Evolutionary conservation across 2,888 invertebrate species (phyloP), one percentile per base, ranked within the genome.

Genomic region (Macaria notata): DNA sequence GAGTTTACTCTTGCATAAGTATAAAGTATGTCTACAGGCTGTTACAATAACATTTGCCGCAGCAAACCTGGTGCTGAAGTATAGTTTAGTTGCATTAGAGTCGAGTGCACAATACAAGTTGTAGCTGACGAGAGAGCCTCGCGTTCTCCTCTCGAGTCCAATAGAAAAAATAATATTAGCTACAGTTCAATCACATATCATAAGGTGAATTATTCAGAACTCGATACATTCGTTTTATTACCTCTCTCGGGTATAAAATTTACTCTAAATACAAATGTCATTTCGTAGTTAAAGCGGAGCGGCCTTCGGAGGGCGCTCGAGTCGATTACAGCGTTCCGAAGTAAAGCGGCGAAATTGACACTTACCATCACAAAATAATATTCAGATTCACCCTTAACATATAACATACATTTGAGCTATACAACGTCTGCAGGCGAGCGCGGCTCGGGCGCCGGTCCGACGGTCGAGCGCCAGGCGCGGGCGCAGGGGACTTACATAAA

Each of bases 321-420:
- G 79, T 78, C 80, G 66, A 77, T 81, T 82, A 80, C 84, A 81
- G 83, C 82, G 84, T 82, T 78, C 71, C 67, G 69, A 73, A 69
- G 71, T 70, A 66, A 70, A 84, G 80, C 75, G 73, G 79, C 73
- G 72, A 81, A 83, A 79, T 82, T 79, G 81, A 82, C 76, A 79
- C 73, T 66, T 75, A 76, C 77, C 66, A 75, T 78, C 79, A 79
- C 81, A 79, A 81, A 81, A 81, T 77, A 81, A 74, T 76, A 80
- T 71, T 85, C 85, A 86, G 84, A 86, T 86, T 86, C 82, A 83
- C 81, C 76, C 81, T 79, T 79, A 79, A 73, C 75, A 73, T 73
- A 75, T 79, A 73, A 81, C 79, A 81, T 82, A 73, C 75, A 76
- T 83, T 84, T 83, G 84, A 86, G 86, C 86, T 83, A 82, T 77